Conservation (phyloP, 1,140 invertebrate species). For the Chironomus striatipennis region DNA sequence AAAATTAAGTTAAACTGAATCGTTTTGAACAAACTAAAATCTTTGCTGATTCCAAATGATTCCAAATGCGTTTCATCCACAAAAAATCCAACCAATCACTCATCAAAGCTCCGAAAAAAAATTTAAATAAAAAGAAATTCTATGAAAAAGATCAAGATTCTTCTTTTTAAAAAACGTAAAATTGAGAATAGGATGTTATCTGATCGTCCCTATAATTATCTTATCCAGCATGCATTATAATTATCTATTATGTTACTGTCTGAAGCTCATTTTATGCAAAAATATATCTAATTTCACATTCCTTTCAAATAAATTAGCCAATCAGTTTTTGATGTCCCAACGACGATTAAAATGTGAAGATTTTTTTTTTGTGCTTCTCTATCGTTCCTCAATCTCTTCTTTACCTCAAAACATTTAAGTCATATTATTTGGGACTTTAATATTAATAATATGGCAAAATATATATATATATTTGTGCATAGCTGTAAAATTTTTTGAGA, state of each 20-base stretch:
- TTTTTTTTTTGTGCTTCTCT: background rate
- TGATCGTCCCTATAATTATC: conserved; percentile 11
- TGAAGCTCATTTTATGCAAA: conserved; percentile 5
- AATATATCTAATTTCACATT: conserved; percentile 4
- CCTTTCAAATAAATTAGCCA: background rate
- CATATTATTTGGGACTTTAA: too few species aligned
- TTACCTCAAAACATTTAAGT: too few species aligned
- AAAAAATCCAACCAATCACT: too few species aligned
- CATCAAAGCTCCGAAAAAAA: background rate
- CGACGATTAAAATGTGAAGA: background rate
- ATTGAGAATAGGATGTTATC: background rate
- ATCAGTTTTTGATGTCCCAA: conserved; percentile 6
- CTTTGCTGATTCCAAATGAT: too few species aligned
- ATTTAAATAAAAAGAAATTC: background rate
- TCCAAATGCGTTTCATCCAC: too few species aligned
- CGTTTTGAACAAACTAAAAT: too few species aligned
- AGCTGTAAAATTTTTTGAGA: background rate
- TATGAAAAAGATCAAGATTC: background rate
- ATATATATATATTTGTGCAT: background rate
- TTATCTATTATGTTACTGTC: conserved; percentile 9
- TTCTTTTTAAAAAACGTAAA: background rate
- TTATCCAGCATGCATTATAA: conserved; percentile 8
- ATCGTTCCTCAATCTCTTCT: background rate
- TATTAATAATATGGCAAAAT: too few species aligned
- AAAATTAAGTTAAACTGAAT: too few species aligned